phyloP scores from a whole-genome alignment of 2,888 invertebrate genomes.

The Scaptomyza parva region DNA sequence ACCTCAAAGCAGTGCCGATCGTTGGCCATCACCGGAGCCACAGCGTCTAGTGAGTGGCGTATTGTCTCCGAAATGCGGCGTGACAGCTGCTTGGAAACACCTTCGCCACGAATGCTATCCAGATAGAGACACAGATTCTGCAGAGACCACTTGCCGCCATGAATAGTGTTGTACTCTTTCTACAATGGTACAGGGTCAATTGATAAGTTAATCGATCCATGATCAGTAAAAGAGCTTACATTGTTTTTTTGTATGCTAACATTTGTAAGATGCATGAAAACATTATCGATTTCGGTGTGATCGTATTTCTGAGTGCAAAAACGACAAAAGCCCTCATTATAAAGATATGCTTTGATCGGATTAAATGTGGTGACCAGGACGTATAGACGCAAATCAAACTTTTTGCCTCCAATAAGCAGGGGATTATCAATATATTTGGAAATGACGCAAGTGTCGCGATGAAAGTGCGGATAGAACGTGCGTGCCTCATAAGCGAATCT shows the following conservation, averaged over 20 bases:
- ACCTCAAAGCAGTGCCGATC: slow-evolving; percentile 92
- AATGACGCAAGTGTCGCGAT: slow-evolving; percentile 97
- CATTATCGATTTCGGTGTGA: slow-evolving; percentile 94
- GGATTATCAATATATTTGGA: slow-evolving; percentile 95
- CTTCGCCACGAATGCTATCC: slow-evolving; percentile 95
- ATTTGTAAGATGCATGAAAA: slow-evolving; percentile 98
- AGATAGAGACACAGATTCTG: slow-evolving; percentile 95
- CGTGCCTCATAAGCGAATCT: slow-evolving; percentile 94
- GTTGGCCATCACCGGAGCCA: slow-evolving; percentile 96
- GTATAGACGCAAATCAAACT: slow-evolving; percentile 96
- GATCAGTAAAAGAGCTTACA: slow-evolving; percentile 55
- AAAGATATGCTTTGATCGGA: slow-evolving; percentile 96
- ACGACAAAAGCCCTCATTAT: slow-evolving; percentile 96
- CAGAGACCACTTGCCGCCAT: slow-evolving; percentile 97
- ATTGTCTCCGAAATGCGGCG: slow-evolving; percentile 95
- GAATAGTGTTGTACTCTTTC: slow-evolving; percentile 96
- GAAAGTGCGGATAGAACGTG: slow-evolving; percentile 91
- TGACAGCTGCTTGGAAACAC: slow-evolving; percentile 94
- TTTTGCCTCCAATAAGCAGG: slow-evolving; percentile 96
- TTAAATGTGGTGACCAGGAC: slow-evolving; percentile 97
- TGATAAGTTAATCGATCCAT: neutral
- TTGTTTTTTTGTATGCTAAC: slow-evolving; percentile 99
- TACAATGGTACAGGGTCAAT: slow-evolving; percentile 16
- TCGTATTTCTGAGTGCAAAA: slow-evolving; percentile 98
- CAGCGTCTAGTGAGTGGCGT: slow-evolving; percentile 96